Evolutionary conservation across 2,797 vertebrate species (phyloP), one percentile per base, ranked within the genome.

Genomic region (Parauchenoglanis ngamensis): DNA sequence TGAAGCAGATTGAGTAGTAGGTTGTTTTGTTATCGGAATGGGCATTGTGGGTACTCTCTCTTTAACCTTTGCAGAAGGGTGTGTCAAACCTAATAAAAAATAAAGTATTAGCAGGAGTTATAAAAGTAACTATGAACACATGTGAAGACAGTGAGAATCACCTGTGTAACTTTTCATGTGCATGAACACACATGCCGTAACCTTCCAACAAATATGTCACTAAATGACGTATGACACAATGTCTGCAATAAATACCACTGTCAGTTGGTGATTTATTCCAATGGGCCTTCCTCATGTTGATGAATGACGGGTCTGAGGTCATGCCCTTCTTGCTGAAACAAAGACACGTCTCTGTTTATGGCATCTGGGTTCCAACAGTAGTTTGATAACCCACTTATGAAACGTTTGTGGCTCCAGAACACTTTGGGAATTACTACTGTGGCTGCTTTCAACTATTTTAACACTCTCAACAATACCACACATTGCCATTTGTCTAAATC

Each of bases 21-120:
- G 80, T 59, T 73, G 57, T 31, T 56, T 83, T 3, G 75, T 70
- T 1, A 56, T 25, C 4, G 40, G 85, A 61, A 70, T 19, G 46
- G 93, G 90, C 90, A 91, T 94, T 83, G 89, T 56, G 1, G 92
- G 93, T 15, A 65, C 73, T 85, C 87, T 87, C 13, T 31, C 78
- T 7, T 28, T 88, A 59, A 12, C 89, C 89, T 90, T 91, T 25
- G 78, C 56, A 85, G 92, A 90, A 4, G 94, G 94, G 92, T 95
- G 94, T 86, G 92, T 94, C 85, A 93, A 77, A 59, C 95, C 96
- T 96, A 7, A 44, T 70, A 11, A 25, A 25, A n/a, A 86, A 11
- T 0, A 17, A 77, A 28, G 11, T 19, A 40, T 80, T 54, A 76
- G 49, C 25, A 28, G 46, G 25, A 83, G 21, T 73, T 35, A 70